phyloP scores from a whole-genome alignment of 2,113 vertebrate genomes.

The Hemiscyllium ocellatum region DNA sequence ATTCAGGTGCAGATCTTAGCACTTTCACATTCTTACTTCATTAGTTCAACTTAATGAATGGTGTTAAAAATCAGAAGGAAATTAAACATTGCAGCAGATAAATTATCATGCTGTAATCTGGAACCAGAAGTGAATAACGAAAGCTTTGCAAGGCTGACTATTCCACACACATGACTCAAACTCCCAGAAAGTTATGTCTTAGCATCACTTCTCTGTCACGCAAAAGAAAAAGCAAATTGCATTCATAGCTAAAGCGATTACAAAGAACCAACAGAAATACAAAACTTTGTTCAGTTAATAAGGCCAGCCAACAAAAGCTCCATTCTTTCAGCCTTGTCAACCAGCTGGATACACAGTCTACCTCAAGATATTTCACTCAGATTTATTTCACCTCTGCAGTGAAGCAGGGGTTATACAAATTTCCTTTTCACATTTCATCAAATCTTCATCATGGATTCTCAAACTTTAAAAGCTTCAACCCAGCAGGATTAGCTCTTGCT shows the following conservation, averaged over 20 bases:
- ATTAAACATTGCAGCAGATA: background rate
- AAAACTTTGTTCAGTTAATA: constrained; percentile 2
- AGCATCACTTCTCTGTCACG: background rate
- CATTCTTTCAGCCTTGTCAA: constrained; percentile 11
- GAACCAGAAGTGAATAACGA: background rate
- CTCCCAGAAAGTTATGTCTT: background rate
- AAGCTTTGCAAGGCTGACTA: background rate
- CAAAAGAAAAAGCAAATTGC: background rate
- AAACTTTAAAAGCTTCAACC: background rate
- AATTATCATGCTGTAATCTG: background rate
- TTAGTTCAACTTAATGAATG: background rate
- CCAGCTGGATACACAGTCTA: constrained; percentile 8
- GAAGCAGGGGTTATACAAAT: background rate
- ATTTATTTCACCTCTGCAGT: constrained; percentile 20
- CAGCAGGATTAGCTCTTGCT: background rate
- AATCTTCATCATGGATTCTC: background rate
- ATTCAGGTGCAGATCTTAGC: background rate
- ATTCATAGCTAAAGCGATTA: background rate
- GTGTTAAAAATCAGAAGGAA: background rate
- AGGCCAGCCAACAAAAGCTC: constrained; percentile 21
- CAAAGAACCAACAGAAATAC: constrained; percentile 7
- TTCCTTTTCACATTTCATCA: constrained; percentile 1
- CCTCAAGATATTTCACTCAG: constrained; percentile 9
- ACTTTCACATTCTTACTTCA: background rate
- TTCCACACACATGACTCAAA: background rate